These are phyloP conservation scores for Phoeniculus purpureus DNA, from an alignment of 2,797 vertebrate genomes.

Conservation along the genomic window DNA sequence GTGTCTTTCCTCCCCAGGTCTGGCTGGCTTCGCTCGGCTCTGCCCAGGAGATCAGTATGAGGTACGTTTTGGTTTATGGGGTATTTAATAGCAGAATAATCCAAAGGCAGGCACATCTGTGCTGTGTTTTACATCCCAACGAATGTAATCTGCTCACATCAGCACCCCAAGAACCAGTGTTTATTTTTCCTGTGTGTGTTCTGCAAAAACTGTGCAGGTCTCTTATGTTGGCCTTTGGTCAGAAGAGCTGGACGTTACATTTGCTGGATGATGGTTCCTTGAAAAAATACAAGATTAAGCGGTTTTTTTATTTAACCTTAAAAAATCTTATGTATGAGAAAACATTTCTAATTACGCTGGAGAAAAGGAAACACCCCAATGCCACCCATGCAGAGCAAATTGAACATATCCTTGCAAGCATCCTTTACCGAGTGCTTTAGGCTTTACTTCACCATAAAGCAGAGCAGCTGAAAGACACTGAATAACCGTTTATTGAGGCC, in stretches of 20 bases:
- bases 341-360: background rate
- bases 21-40: constrained; percentile 85
- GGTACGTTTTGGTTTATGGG: constrained; percentile 61
- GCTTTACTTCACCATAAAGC: background rate
- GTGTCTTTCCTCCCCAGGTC: constrained; percentile 69
- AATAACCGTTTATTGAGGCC: background rate
- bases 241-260: background rate
- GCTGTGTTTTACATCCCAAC: background rate
- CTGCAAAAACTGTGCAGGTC: background rate
- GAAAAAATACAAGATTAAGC: background rate
- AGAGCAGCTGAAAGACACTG: background rate
- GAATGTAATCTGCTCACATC: background rate
- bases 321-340: background rate
- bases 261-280: background rate
- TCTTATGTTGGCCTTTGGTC: background rate
- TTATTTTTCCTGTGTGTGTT: background rate
- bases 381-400: background rate
- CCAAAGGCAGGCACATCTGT: background rate
- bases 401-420: background rate
- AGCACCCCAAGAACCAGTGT: background rate
- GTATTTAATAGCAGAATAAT: background rate
- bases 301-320: background rate
- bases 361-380: background rate
- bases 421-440: background rate
- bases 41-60: constrained; percentile 87